Conservation (phyloP, 1,140 invertebrate genomes). For the Mesaphorura yosii region DNA sequence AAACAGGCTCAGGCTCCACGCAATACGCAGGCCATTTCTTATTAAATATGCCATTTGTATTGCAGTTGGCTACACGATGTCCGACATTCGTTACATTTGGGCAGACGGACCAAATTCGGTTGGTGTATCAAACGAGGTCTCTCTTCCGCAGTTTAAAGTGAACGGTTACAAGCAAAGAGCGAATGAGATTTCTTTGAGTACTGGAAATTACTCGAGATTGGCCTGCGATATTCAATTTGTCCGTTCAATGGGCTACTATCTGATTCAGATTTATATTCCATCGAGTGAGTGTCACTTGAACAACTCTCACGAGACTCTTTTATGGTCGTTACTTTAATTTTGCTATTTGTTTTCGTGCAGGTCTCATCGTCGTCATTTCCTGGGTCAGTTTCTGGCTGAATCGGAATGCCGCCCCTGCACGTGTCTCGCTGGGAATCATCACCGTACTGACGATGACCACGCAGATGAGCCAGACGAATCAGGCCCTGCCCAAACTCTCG, state of each 20-base stretch:
- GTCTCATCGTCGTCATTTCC: constrained; percentile 95
- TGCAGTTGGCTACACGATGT: constrained; percentile 92
- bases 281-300: constrained; percentile 43
- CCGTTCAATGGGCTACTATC: constrained; percentile 95
- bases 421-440: constrained; percentile 90
- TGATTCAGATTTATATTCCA: constrained; percentile 98
- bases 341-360: constrained; percentile 34
- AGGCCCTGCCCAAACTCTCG: constrained; percentile 48
- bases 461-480: constrained; percentile 51
- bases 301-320: background rate
- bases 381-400: constrained; percentile 96
- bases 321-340: background rate
- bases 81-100: constrained; percentile 92
- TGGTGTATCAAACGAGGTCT: constrained; percentile 81
- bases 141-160: constrained; percentile 89
- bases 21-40: background rate
- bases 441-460: constrained; percentile 60
- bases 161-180: constrained; percentile 76
- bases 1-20: background rate
- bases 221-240: constrained; percentile 96
- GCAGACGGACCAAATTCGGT: constrained; percentile 83
- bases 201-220: constrained; percentile 85
- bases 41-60: constrained; percentile 33
- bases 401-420: constrained; percentile 88
- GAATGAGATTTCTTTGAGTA: constrained; percentile 82